phyloP scores from a whole-genome alignment of 1,140 invertebrate species.

The Macrotrachela quadricornifera region DNA sequence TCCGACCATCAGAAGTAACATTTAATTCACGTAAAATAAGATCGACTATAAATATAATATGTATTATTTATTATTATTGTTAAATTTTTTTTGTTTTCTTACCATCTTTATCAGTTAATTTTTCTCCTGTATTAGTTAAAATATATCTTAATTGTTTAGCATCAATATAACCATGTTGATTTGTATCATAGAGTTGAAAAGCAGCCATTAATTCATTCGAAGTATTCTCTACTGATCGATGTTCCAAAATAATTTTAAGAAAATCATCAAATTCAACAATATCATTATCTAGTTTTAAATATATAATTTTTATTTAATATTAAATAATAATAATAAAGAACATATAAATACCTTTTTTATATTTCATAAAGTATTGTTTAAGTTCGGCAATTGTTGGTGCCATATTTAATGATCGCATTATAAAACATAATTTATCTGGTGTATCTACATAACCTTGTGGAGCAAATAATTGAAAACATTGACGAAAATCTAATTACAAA shows the following conservation, averaged over 20 bases:
- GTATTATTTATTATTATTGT: neutral
- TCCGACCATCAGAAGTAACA: neutral
- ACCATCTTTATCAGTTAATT: slow-evolving; percentile 3
- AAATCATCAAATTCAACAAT: slow-evolving; percentile 5
- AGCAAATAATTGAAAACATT: slow-evolving; percentile 7
- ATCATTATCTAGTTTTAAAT: neutral
- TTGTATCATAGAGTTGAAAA: slow-evolving; percentile 5
- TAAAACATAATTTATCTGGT: slow-evolving; percentile 6
- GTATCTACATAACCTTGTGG: slow-evolving; percentile 1
- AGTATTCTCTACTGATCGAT: neutral
- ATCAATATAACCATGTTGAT: slow-evolving; percentile 2
- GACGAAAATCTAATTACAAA: neutral
- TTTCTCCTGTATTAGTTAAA: slow-evolving; percentile 3
- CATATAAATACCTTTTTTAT: slow-evolving; percentile 3
- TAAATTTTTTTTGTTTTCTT: neutral
- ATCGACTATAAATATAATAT: slow-evolving; percentile 2
- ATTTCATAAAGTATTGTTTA: slow-evolving; percentile 2
- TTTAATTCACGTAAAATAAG: slow-evolving; percentile 8
- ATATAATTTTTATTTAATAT: neutral
- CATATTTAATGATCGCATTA: slow-evolving; percentile 8
- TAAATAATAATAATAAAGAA: neutral
- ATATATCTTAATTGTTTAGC: neutral
- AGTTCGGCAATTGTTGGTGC: slow-evolving; percentile 5
- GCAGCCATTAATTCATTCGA: slow-evolving; percentile 2
- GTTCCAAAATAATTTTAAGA: slow-evolving; percentile 1